phyloP scores from a whole-genome alignment of 37 sponge, comb jelly and placozoan genomes.

The Theonella swinhoei region DNA sequence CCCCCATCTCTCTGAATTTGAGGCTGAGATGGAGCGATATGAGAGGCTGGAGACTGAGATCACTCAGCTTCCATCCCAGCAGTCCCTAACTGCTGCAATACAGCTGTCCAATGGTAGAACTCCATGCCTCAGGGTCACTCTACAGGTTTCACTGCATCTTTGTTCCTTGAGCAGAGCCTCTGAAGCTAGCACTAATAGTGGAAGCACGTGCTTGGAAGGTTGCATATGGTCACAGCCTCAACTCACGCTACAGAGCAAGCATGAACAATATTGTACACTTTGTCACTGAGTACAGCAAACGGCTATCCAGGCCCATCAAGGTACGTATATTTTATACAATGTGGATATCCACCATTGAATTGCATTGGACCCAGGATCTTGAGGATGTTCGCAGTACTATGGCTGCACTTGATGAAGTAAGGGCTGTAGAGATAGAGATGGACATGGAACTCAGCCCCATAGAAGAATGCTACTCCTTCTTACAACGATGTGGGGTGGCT shows the following conservation, averaged over 20 bases:
- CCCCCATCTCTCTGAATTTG: conserved; percentile 85
- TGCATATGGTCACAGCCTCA: conserved; percentile 80
- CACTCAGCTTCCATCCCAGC: conserved; percentile 47
- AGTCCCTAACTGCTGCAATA: conserved; percentile 45
- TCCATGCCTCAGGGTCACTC: not conserved
- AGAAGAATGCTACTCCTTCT: conserved; percentile 93
- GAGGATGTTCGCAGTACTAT: conserved; percentile 93
- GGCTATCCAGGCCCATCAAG: conserved; percentile 80
- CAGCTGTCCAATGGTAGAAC: conserved; percentile 43
- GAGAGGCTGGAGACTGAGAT: conserved; percentile 70
- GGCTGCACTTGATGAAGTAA: conserved; percentile 80
- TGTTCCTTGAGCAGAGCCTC: conserved; percentile 43
- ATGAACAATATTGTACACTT: conserved; percentile 81
- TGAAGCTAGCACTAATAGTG: conserved; percentile 89
- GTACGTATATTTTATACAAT: conserved; percentile 18
- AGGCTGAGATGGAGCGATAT: conserved; percentile 81
- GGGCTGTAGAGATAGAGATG: conserved; percentile 83
- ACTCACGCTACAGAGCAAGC: conserved; percentile 57
- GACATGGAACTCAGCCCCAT: conserved; percentile 88
- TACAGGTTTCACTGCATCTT: not conserved
- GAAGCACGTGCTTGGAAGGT: conserved; percentile 95
- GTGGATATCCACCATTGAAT: too few relatives aligned
- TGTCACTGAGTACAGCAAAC: conserved; percentile 65
- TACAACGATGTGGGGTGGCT: conserved; percentile 79
- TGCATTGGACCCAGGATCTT: conserved; percentile 69